Evolutionary conservation across 1,140 invertebrate species (phyloP), one percentile per base, ranked within the genome.

Genomic region (Papilio aristodemus): DNA sequence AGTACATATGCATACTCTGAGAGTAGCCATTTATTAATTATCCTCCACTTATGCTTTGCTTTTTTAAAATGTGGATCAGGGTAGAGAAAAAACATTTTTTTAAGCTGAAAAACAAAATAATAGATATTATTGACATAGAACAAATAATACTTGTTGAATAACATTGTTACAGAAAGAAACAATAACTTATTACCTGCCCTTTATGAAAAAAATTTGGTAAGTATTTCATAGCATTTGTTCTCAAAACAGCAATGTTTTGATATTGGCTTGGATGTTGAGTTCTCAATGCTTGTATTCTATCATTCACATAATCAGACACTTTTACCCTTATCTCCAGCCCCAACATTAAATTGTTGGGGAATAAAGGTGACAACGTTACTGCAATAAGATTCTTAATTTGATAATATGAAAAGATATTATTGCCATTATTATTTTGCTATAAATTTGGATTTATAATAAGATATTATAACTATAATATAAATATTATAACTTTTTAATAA

Each of bases 1-100:
- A 99, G 91, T 41, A 99, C 95, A 92, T 98, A 99, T 0, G 98
- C 98, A 94, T 99, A 99, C 92, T 99, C 98, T 14, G 98, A 96
- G 39, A 99, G 91, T 14, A 99, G 90, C 72, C 95, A 96, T 75
- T 96, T 94, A 85, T 98, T 99, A 74, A 99, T 98, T 59, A 99
- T 99, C 71, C 99, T 94, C 99, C 99, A 99, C 92, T 99, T 99
- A 84, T 99, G 98, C 92, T 99, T 99, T 0, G 97, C 95, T 81
- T 97, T 99, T 90, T 99, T 99, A 89, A 99, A 99, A 93, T 99
- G 99, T 39, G 99, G 99, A 93, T 99, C 99, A 32, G 99, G 99
- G 91, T 99, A 99, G n/a, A 99, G 92, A 86, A 99, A 99, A 91
- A 99, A 99, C 95, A 99, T 98, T 92, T 99, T 99, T 72, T 95